Evolutionary conservation across 64 coral and sea anemone genomes (phyloP).

Genomic region (Platygyra sinensis): DNA sequence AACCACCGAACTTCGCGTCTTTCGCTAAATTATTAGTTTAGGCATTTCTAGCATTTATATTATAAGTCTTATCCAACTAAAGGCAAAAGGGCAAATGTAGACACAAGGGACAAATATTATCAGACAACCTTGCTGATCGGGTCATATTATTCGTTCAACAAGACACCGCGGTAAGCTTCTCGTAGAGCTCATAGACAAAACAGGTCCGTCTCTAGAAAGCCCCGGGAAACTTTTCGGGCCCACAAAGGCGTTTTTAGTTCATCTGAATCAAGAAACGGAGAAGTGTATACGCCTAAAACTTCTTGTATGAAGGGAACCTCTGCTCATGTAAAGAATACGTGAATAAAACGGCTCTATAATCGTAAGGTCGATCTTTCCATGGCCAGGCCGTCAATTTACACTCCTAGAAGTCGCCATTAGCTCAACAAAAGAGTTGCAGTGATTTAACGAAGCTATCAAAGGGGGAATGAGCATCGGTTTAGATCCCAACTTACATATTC

Average conservation of each 20-base stretch:
- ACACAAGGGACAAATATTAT: conserved; percentile 19
- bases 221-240: no score
- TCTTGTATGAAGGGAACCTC: no score
- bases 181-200: neutral
- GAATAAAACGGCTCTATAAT: no score
- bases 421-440: neutral
- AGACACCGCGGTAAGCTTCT: neutral
- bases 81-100: neutral
- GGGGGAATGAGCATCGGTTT: neutral
- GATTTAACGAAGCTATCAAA: neutral
- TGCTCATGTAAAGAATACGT: no score
- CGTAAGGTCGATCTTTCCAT: no score
- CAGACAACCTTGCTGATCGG: neutral
- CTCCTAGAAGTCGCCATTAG: neutral
- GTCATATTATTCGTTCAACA: neutral
- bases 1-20: neutral
- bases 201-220: no score
- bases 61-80: neutral
- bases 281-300: no score
- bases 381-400: neutral
- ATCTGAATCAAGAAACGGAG: no score
- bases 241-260: no score
- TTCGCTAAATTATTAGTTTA: neutral
- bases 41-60: neutral
- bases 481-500: neutral